A percentile compares a stretch with the other conserved stretches of the same genome.
Conservation (phyloP, 2,113 vertebrate species). For the Lagopus muta region DNA sequence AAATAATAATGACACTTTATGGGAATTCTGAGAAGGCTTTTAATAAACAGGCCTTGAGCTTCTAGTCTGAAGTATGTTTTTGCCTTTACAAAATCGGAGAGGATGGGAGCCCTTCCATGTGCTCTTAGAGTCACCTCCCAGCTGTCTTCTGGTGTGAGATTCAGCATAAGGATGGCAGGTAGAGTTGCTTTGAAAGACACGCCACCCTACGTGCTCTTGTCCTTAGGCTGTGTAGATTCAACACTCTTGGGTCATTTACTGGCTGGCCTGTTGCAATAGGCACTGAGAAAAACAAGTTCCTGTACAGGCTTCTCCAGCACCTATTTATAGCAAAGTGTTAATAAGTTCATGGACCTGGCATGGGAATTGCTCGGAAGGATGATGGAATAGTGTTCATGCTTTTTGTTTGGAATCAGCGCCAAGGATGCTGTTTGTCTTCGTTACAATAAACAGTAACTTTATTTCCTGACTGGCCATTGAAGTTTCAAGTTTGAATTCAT, state of each 20-base stretch:
- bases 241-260: not conserved
- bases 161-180: not conserved
- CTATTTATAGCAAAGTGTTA: not conserved
- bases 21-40: not conserved
- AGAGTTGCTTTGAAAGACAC: not conserved
- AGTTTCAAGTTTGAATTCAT: conserved; percentile 13
- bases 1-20: not conserved
- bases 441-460: conserved; percentile 33
- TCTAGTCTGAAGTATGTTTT: not conserved
- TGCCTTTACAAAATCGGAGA: not conserved
- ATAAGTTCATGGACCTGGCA: not conserved
- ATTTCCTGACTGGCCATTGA: not conserved
- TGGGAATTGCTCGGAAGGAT: not conserved
- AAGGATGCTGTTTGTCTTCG: conserved; percentile 44
- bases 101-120: not conserved
- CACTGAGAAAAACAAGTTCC: conserved; percentile 11
- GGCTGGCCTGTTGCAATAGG: not conserved
- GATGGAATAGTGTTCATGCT: conserved; percentile 6
- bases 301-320: not conserved
- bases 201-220: not conserved
- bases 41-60: not conserved
- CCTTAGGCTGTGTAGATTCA: not conserved
- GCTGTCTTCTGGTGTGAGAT: not conserved
- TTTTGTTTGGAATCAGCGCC: not conserved
- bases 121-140: not conserved